These are phyloP conservation scores for Saccopteryx bilineata DNA, from an alignment of 2,113 vertebrate species.

Conservation along the genomic window DNA sequence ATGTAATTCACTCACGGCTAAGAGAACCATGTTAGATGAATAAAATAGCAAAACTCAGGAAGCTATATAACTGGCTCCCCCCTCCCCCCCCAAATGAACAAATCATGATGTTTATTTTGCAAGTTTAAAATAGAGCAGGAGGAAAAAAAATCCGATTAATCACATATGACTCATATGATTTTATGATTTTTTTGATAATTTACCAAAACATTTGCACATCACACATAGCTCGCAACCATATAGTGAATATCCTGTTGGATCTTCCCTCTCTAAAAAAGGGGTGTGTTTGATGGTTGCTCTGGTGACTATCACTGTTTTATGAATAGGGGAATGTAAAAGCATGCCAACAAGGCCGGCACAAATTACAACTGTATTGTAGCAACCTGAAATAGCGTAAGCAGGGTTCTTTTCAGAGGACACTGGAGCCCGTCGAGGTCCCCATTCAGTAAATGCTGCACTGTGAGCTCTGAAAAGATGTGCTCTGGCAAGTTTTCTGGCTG, in stretches of 20 bases:
- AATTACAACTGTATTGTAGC: constrained; percentile 72
- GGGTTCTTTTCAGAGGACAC: constrained; percentile 49
- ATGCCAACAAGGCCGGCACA: constrained; percentile 61
- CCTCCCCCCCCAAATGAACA: background rate
- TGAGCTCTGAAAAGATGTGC: constrained; percentile 39
- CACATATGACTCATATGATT: background rate
- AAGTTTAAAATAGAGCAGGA: constrained; percentile 39
- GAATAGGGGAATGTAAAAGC: constrained; percentile 76
- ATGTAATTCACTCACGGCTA: background rate
- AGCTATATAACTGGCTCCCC: background rate
- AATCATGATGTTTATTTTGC: constrained; percentile 24
- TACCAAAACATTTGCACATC: constrained; percentile 60
- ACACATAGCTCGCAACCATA: background rate
- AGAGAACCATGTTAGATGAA: background rate
- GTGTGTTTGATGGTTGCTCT: constrained; percentile 75
- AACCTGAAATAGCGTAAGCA: constrained; percentile 16
- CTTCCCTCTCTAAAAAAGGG: constrained; percentile 69
- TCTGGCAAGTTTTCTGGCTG: background rate
- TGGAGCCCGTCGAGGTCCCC: constrained; percentile 28
- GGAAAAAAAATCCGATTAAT: constrained; percentile 43
- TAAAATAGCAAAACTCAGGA: constrained; percentile 9
- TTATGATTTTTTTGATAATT: constrained; percentile 66
- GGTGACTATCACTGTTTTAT: constrained; percentile 78
- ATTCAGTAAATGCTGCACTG: constrained; percentile 46
- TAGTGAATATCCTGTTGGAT: constrained; percentile 5